phyloP scores from a whole-genome alignment of 1,140 invertebrate species.

The Megathymus violae region DNA sequence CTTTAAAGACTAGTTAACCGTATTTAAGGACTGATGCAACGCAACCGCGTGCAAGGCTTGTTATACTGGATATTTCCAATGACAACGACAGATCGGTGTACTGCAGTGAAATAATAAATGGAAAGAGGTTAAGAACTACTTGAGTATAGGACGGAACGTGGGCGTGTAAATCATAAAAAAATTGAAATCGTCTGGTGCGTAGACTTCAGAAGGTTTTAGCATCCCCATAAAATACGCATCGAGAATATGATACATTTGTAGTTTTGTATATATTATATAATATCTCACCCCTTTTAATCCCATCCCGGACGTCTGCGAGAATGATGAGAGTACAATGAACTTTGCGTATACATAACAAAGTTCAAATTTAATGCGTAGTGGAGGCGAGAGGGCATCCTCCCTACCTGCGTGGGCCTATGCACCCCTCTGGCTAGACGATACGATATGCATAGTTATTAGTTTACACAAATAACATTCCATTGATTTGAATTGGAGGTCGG shows the following conservation, averaged over 20 bases:
- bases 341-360: neutral
- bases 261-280: conserved; percentile 16
- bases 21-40: too few relatives aligned
- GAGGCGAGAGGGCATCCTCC: conserved; percentile 14
- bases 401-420: conserved; percentile 24
- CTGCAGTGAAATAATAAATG: too few relatives aligned
- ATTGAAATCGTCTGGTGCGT: neutral
- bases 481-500: conserved; percentile 13
- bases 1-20: too few relatives aligned
- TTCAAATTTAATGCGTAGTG: conserved; percentile 8
- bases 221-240: conserved; percentile 12
- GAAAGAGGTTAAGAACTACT: too few relatives aligned
- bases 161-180: too few relatives aligned
- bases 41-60: too few relatives aligned
- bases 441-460: conserved; percentile 31
- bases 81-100: too few relatives aligned
- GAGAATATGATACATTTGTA: conserved; percentile 18
- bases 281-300: conserved; percentile 31
- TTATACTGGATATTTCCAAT: too few relatives aligned
- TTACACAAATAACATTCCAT: conserved; percentile 17
- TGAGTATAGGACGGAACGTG: too few relatives aligned
- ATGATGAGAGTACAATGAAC: neutral
- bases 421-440: conserved; percentile 21
- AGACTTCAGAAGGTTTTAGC: conserved; percentile 1
- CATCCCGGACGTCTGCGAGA: conserved; percentile 21